These are phyloP conservation scores for Callithrix jacchus DNA, from an alignment of 2,113 vertebrate genomes.

Conservation along the genomic window DNA sequence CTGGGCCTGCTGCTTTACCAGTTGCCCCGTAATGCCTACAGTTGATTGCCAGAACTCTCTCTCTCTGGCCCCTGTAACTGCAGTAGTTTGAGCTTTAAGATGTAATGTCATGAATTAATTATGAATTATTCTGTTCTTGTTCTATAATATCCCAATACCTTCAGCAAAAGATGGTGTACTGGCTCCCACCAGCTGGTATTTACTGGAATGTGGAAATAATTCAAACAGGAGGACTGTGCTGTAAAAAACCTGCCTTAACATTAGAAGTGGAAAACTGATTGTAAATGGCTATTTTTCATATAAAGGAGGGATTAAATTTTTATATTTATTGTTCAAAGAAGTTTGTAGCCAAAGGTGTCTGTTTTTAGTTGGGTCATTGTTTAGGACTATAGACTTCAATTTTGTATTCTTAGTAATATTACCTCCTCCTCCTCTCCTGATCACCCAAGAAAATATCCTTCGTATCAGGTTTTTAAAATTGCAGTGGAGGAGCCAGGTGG, in stretches of 20 bases:
- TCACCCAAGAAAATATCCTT: not conserved
- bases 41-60: not conserved
- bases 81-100: constrained; percentile 43
- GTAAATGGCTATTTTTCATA: constrained; percentile 5
- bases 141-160: not conserved
- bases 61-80: not conserved
- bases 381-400: not conserved
- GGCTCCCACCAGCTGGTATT: not conserved
- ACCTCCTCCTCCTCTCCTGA: not conserved
- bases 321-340: not conserved
- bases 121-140: constrained; percentile 25
- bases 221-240: not conserved
- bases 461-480: not conserved
- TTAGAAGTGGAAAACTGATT: constrained; percentile 10
- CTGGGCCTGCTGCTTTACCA: not conserved
- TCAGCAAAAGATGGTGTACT: constrained; percentile 36
- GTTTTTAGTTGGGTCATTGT: not conserved
- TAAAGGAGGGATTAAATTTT: not conserved
- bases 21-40: not conserved
- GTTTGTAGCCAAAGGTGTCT: not conserved
- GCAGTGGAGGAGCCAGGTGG: not conserved
- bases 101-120: constrained; percentile 37
- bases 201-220: constrained; percentile 45
- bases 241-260: not conserved
- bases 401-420: constrained; percentile 18